Evolutionary conservation across 2,113 vertebrate genomes (phyloP).

Genomic region (Piprites chloris): DNA sequence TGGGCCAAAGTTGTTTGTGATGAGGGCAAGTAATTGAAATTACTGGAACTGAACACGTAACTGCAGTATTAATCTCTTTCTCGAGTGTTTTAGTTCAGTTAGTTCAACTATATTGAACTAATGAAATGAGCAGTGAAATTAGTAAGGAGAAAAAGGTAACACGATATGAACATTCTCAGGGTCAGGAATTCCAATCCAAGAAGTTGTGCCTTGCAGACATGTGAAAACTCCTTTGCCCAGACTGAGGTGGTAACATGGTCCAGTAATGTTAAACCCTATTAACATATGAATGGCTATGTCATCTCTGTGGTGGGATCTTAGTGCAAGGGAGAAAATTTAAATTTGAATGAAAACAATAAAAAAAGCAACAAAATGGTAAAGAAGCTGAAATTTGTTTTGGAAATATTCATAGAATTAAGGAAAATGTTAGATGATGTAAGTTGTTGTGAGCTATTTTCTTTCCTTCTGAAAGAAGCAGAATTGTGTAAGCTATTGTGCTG

Average conservation of each 20-base stretch:
- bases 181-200: not conserved
- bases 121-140: not conserved
- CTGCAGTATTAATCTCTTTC: not conserved
- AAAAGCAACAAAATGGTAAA: not conserved
- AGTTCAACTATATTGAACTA: not conserved
- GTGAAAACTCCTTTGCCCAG: not conserved
- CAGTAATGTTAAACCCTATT: not conserved
- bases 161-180: not conserved
- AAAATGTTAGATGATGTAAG: not conserved
- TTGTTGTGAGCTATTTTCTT: not conserved
- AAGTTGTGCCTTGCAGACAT: not conserved
- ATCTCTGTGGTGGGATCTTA: not conserved
- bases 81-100: not conserved
- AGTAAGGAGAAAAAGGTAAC: not conserved
- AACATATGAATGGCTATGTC: not conserved
- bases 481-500: not conserved
- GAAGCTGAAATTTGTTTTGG: not conserved
- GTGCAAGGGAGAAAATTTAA: not conserved
- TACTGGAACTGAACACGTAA: not conserved
- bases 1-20: not conserved
- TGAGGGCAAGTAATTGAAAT: not conserved
- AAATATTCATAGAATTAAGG: not conserved
- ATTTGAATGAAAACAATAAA: not conserved
- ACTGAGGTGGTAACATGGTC: not conserved
- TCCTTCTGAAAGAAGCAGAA: not conserved